Evolutionary conservation across 2,113 vertebrate species (phyloP).

Genomic region (Chaetura pelagica): DNA sequence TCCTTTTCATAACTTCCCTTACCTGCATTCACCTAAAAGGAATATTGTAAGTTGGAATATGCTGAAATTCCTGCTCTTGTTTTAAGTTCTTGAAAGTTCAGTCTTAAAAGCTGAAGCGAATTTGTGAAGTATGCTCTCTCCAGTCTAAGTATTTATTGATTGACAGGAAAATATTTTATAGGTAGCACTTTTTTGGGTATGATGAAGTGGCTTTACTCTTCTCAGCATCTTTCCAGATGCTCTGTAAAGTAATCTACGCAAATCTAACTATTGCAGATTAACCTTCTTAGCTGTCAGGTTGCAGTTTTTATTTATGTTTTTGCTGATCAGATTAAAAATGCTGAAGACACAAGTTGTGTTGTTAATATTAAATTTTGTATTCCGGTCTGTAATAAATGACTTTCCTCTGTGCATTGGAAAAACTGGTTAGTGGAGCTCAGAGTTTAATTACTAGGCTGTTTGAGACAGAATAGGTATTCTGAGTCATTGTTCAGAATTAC

Average conservation of each 20-base stretch:
- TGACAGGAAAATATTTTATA: background rate
- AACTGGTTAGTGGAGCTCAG: conserved; percentile 76
- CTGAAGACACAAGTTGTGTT: conserved; percentile 71
- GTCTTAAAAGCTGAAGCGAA: background rate
- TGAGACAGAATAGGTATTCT: conserved; percentile 64
- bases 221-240: conserved; percentile 67
- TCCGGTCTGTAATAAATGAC: conserved; percentile 76
- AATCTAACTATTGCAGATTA: conserved; percentile 72
- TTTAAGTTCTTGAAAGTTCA: background rate
- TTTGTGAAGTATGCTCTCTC: background rate
- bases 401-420: conserved; percentile 74
- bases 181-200: background rate
- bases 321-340: conserved; percentile 76
- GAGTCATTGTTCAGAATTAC: conserved; percentile 70
- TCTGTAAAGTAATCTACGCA: conserved; percentile 58
- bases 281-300: conserved; percentile 65
- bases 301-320: conserved; percentile 74
- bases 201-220: conserved; percentile 33
- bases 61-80: background rate
- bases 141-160: background rate
- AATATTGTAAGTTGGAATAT: background rate
- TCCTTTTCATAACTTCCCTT: background rate
- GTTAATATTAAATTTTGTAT: conserved; percentile 78
- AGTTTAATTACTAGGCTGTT: conserved; percentile 80
- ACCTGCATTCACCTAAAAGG: background rate